Evolutionary conservation across 2,113 vertebrate genomes (phyloP), one percentile per base, ranked within the genome.

Genomic region (Calidris pugnax): DNA sequence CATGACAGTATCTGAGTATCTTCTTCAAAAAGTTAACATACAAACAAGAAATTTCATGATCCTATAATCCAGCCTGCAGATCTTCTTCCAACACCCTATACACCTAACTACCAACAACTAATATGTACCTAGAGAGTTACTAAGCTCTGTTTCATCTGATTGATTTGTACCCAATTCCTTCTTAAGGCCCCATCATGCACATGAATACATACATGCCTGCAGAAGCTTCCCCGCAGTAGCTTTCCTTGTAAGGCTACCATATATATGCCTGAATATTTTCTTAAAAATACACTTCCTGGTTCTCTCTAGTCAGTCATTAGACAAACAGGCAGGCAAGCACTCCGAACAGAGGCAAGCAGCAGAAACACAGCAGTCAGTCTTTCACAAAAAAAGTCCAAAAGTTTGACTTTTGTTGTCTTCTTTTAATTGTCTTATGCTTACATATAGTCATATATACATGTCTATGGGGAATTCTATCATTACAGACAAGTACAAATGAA

Each of bases 361-460:
- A 72, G 33, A 62, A 74, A 69, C 5, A 84, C 6, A 72, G 17
- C 10, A n/a, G 33, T 51, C 27, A 64, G 9, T 8, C 11, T 69
- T 67, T 51, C 39, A 57, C 4, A 15, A 48, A 56, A 56, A 51
- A 23, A 14, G 6, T 32, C 7, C 9, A 13, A 24, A 75, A 63
- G 2, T 6, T 33, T 76, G 28, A 73, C 26, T 8, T n/a, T 68
- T 4, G 1, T 39, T 24, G 12, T 12, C 7, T 9, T 51, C 32
- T 84, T 53, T 39, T 7, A 0, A 39, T 43, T 71, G 32, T 63
- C 10, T 78, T 83, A 43, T 32, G 12, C 33, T 85, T 68, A 79
- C 0, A 0, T 45, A 63, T 72, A 93, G 21, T 3, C 11, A 2
- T 47, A 43, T 5, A 35, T 3, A 68, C 11, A 47, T n/a, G 51